Percentiles rank a stretch among this genome's conserved stretches.
These are phyloP conservation scores for Serinus canaria DNA, from an alignment of 2,113 vertebrate genomes.

Conservation along the genomic window DNA sequence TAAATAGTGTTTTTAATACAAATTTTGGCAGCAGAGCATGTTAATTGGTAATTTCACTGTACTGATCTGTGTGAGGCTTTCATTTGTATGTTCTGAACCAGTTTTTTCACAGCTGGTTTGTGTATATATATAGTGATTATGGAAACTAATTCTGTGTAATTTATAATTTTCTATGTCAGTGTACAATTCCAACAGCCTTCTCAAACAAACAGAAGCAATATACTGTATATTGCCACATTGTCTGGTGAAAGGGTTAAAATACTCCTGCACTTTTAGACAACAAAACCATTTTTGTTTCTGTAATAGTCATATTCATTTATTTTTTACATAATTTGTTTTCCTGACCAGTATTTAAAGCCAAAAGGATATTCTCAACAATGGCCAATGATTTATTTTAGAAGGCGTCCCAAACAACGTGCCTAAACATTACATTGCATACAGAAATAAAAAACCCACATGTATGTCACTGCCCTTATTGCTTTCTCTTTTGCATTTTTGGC, in stretches of 20 bases:
- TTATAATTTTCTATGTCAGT: conserved; percentile 85
- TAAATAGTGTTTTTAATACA: conserved; percentile 56
- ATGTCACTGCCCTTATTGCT: conserved; percentile 57
- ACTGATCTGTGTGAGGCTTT: conserved; percentile 74
- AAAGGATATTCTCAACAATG: conserved; percentile 76
- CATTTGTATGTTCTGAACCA: conserved; percentile 76
- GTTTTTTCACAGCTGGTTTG: conserved; percentile 76
- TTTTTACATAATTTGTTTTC: conserved; percentile 79
- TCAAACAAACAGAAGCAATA: conserved; percentile 79
- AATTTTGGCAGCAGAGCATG: conserved; percentile 70
- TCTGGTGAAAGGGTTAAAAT: conserved; percentile 77
- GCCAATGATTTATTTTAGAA: conserved; percentile 77
- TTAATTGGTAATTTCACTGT: conserved; percentile 71
- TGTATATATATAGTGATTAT: conserved; percentile 83
- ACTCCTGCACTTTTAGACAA: conserved; percentile 77
- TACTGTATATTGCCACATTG: conserved; percentile 70
- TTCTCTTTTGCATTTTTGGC: conserved; percentile 13
- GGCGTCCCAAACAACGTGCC: conserved; percentile 79
- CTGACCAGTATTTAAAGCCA: conserved; percentile 82
- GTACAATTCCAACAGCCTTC: conserved; percentile 76
- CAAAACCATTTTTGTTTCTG: conserved; percentile 78
- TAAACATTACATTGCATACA: conserved; percentile 77
- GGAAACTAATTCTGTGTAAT: conserved; percentile 84
- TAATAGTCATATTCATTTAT: conserved; percentile 74
- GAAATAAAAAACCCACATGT: conserved; percentile 72